Evolutionary conservation across 2,113 vertebrate genomes (phyloP).

Genomic region (Helogale parvula): DNA sequence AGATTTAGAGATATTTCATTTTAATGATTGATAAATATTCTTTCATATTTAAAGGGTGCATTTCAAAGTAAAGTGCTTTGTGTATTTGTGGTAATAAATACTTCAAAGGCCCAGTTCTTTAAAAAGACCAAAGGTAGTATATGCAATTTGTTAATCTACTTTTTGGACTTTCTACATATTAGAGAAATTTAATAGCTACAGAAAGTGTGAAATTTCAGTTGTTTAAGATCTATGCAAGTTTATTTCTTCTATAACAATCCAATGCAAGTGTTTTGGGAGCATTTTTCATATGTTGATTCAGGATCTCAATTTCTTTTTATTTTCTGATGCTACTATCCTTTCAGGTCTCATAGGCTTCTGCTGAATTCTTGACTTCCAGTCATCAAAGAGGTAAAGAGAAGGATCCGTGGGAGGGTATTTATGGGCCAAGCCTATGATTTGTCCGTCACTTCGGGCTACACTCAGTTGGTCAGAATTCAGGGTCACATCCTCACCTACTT

Average conservation of each 20-base stretch:
- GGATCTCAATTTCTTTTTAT: neutral
- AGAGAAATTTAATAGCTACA: neutral
- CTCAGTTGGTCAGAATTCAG: neutral
- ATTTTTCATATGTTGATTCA: neutral
- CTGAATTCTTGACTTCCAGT: neutral
- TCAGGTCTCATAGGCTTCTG: neutral
- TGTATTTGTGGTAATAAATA: constrained; percentile 9
- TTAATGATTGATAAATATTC: constrained; percentile 28
- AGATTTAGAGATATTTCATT: neutral
- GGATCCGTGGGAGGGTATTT: neutral
- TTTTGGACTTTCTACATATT: neutral
- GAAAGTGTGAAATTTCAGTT: neutral
- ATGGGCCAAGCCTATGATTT: neutral
- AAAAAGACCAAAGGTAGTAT: neutral
- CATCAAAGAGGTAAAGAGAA: neutral
- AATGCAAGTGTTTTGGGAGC: neutral
- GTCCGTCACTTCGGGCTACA: neutral
- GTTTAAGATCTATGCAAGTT: neutral
- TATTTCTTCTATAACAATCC: neutral
- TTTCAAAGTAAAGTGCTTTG: constrained; percentile 34
- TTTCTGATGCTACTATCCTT: neutral
- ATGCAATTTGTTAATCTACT: neutral
- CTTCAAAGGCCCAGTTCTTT: neutral
- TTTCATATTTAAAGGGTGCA: neutral
- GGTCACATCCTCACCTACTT: neutral